Evolutionary conservation across 2,113 vertebrate species (phyloP).

Genomic region (Himantopus leucocephalus): DNA sequence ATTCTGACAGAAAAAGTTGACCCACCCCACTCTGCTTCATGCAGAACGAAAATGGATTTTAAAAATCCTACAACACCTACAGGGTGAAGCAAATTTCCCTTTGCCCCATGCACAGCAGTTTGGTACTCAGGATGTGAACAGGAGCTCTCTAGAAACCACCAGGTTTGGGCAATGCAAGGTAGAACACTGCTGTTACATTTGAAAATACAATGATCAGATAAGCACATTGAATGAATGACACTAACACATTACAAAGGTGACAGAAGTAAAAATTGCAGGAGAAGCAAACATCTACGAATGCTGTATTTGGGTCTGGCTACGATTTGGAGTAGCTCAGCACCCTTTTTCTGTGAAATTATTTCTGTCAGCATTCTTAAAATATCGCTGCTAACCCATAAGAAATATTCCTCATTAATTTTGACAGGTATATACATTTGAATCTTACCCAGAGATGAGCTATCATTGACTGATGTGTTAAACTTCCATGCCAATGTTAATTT

Average conservation of each 20-base stretch:
- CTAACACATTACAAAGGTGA: background rate
- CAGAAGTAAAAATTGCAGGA: background rate
- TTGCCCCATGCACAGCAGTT: background rate
- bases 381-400: background rate
- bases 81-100: background rate
- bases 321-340: background rate
- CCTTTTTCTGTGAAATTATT: background rate
- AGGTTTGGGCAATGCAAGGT: background rate
- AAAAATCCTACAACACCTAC: background rate
- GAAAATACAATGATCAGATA: background rate
- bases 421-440: background rate
- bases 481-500: background rate
- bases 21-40: background rate
- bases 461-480: background rate
- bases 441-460: slow-evolving; percentile 6
- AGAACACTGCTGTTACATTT: background rate
- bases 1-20: background rate
- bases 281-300: background rate
- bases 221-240: background rate
- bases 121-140: accelerated
- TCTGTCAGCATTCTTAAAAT: slow-evolving; percentile 18
- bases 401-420: slow-evolving; percentile 41
- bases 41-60: background rate
- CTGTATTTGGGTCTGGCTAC: background rate
- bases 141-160: background rate